phyloP scores from a whole-genome alignment of 1,140 invertebrate species.

The Euwallacea fornicatus region DNA sequence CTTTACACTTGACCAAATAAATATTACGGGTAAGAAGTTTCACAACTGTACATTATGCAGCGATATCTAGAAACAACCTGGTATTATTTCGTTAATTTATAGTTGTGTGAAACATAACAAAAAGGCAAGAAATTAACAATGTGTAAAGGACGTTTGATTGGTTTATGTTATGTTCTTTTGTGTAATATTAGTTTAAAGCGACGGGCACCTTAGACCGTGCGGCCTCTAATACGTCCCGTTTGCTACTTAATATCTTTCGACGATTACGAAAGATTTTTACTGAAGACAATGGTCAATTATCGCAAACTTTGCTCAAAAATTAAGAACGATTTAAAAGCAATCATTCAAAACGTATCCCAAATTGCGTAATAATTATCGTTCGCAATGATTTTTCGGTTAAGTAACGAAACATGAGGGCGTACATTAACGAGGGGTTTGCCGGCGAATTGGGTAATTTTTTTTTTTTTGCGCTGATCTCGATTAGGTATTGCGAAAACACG shows the following conservation, averaged over 20 bases:
- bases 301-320: neutral
- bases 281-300: no score
- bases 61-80: conserved; percentile 15
- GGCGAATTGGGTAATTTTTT: neutral
- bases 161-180: no score
- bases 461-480: neutral
- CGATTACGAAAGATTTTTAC: no score
- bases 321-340: conserved; percentile 6
- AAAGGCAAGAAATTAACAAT: neutral
- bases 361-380: neutral
- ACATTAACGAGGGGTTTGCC: neutral
- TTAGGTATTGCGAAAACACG: neutral
- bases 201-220: no score
- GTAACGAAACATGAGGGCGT: neutral
- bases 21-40: conserved; percentile 20
- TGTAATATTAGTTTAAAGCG: no score
- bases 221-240: no score
- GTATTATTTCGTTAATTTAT: conserved; percentile 15
- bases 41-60: conserved; percentile 26
- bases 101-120: neutral
- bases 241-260: no score
- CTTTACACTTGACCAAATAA: conserved; percentile 32
- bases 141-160: neutral
- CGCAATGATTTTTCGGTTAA: neutral
- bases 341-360: neutral